These are phyloP conservation scores for Macroramphosus scolopax DNA, from an alignment of 2,797 vertebrate genomes.

Conservation along the genomic window DNA sequence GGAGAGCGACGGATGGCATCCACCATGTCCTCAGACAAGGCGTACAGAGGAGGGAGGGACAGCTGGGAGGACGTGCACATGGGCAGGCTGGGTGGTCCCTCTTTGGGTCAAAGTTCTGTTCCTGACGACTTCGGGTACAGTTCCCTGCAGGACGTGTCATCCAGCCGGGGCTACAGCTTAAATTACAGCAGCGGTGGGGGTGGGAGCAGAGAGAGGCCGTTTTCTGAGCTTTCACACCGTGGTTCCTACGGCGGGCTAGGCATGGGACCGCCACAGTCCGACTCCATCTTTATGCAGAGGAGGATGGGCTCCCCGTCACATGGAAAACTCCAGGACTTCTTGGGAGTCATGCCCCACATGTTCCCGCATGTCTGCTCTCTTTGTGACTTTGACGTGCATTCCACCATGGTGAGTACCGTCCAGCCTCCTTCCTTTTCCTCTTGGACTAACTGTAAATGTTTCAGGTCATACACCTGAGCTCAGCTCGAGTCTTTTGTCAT, in stretches of 20 bases:
- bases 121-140: slow-evolving; percentile 69
- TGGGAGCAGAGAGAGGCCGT: slow-evolving; percentile 62
- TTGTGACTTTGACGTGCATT: slow-evolving; percentile 83
- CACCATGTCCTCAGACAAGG: slow-evolving; percentile 61
- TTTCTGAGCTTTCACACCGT: slow-evolving; percentile 70
- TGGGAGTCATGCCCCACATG: slow-evolving; percentile 76
- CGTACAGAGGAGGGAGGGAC: slow-evolving; percentile 65
- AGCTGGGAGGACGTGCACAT: slow-evolving; percentile 62
- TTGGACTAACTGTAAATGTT: slow-evolving; percentile 51
- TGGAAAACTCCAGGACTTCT: slow-evolving; percentile 81
- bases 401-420: slow-evolving; percentile 79
- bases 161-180: slow-evolving; percentile 59
- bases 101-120: slow-evolving; percentile 57
- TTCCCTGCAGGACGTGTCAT: slow-evolving; percentile 64
- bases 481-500: slow-evolving; percentile 29
- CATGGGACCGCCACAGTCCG: slow-evolving; percentile 57
- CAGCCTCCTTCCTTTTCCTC: slow-evolving; percentile 43
- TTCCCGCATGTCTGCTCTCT: slow-evolving; percentile 82
- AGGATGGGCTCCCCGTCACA: slow-evolving; percentile 75
- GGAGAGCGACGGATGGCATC: slow-evolving; percentile 55
- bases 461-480: slow-evolving; percentile 19
- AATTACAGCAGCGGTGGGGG: slow-evolving; percentile 52
- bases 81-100: slow-evolving; percentile 60
- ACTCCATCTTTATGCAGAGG: slow-evolving; percentile 69
- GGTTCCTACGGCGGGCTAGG: slow-evolving; percentile 65